These are phyloP conservation scores for Myodes glareolus DNA, from an alignment of 2,113 vertebrate genomes.

Conservation along the genomic window DNA sequence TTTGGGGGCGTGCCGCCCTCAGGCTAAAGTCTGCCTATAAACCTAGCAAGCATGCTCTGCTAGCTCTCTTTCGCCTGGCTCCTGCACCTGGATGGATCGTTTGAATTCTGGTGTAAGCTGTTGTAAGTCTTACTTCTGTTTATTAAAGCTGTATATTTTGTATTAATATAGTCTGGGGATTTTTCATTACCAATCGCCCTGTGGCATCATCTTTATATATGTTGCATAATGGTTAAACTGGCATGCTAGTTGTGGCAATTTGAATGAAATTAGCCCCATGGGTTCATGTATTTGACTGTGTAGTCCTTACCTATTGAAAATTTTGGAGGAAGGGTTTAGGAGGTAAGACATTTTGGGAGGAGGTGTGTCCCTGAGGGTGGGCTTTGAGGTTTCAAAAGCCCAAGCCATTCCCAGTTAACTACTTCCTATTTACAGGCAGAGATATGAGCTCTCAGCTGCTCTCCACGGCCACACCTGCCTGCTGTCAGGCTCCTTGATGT, in stretches of 20 bases:
- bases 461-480: neutral
- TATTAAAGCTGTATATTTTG: too few relatives aligned
- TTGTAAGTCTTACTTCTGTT: too few relatives aligned
- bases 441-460: neutral
- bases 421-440: neutral
- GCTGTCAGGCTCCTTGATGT: neutral
- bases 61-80: too few relatives aligned
- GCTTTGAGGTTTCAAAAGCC: neutral
- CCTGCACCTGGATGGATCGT: too few relatives aligned
- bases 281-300: neutral
- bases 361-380: too few relatives aligned
- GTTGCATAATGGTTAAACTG: neutral
- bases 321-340: neutral
- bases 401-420: neutral
- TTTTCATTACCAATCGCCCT: too few relatives aligned
- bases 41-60: too few relatives aligned
- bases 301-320: neutral
- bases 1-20: too few relatives aligned
- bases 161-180: too few relatives aligned
- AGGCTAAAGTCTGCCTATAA: too few relatives aligned
- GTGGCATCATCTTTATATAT: too few relatives aligned
- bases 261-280: neutral
- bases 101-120: too few relatives aligned
- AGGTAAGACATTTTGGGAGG: neutral
- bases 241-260: neutral